A percentile compares a stretch with the other conserved stretches of the same genome.
Conservation (phyloP, 2,888 invertebrate species). For the Leucania comma region DNA sequence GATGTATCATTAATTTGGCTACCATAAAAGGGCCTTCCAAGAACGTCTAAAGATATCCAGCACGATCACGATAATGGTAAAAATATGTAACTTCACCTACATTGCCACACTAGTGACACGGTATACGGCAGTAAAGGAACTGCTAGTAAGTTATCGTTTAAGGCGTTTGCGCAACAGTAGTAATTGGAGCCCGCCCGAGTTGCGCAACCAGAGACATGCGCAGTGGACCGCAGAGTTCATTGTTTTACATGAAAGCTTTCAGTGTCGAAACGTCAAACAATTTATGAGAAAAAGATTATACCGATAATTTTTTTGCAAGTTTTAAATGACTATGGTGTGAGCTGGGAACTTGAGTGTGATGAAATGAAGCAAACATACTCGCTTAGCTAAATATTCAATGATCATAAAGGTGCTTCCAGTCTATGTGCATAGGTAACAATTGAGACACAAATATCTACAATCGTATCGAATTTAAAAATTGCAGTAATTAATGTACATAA, state of each 20-base stretch:
- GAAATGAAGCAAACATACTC: constrained; percentile 7
- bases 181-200: constrained; percentile 76
- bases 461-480: constrained; percentile 49
- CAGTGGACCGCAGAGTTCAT: constrained; percentile 70
- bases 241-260: constrained; percentile 63
- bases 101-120: constrained; percentile 62
- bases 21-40: constrained; percentile 31
- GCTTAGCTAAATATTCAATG: neutral
- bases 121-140: constrained; percentile 59
- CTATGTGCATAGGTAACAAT: neutral
- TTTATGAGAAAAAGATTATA: constrained; percentile 63
- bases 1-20: constrained; percentile 7
- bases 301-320: constrained; percentile 37
- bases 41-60: constrained; percentile 17
- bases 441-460: constrained; percentile 29
- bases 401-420: neutral
- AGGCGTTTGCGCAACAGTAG: constrained; percentile 73
- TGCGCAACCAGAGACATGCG: constrained; percentile 68
- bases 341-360: constrained; percentile 22
- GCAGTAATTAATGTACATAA: constrained; percentile 18
- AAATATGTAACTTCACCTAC: constrained; percentile 54
- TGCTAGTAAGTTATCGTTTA: constrained; percentile 55
- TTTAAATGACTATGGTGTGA: constrained; percentile 14
- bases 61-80: constrained; percentile 50
- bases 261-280: constrained; percentile 58